phyloP scores from a whole-genome alignment of 1,140 invertebrate species.

The Euura saliciscinereae region DNA sequence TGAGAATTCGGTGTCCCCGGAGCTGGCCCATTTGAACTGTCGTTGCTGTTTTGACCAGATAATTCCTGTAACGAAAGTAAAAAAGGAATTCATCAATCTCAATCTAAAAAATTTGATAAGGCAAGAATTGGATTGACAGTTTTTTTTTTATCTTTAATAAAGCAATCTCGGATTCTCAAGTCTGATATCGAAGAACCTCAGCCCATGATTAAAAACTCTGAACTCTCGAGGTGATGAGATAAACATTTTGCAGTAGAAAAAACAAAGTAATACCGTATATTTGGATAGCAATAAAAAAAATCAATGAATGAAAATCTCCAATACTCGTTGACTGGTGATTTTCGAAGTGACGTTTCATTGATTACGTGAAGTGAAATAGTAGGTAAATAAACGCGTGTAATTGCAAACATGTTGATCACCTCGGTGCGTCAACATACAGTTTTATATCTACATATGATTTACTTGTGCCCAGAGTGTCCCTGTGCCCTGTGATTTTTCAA shows the following conservation, averaged over 20 bases:
- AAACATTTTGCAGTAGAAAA: too few species aligned
- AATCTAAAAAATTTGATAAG: too few species aligned
- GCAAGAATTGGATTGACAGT: too few species aligned
- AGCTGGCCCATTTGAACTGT: conserved; percentile 76
- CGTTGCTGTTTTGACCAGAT: conserved; percentile 84
- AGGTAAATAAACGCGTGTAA: neutral
- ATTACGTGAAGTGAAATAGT: neutral
- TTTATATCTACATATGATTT: neutral
- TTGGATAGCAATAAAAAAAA: too few species aligned
- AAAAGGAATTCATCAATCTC: conserved; percentile 15
- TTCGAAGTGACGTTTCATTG: neutral
- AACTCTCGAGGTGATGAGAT: too few species aligned
- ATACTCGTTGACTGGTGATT: too few species aligned
- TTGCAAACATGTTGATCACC: neutral
- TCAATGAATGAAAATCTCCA: too few species aligned
- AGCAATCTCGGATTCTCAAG: too few species aligned
- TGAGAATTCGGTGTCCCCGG: conserved; percentile 75
- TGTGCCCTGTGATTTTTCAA: neutral
- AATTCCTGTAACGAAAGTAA: conserved; percentile 72
- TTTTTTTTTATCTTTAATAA: too few species aligned
- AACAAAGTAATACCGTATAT: too few species aligned
- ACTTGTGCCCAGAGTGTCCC: neutral
- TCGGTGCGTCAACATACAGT: neutral
- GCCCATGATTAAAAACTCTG: too few species aligned
- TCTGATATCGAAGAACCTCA: too few species aligned